Evolutionary conservation across 2,888 invertebrate species (phyloP), one percentile per base, ranked within the genome.

Genomic region (Busseola fusca): DNA sequence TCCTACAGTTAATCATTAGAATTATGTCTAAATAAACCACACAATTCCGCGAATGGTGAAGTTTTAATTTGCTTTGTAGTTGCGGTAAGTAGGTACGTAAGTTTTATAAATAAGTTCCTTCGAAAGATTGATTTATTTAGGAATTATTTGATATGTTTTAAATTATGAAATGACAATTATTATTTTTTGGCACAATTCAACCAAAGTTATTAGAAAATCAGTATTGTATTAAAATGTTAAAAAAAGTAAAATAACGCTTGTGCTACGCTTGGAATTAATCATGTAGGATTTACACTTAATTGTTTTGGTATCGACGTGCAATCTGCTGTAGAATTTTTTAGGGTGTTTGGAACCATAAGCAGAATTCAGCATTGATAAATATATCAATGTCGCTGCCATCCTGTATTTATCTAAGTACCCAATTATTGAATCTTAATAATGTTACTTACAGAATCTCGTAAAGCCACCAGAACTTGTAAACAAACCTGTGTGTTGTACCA

Each of bases 151-250:
- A 67, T 59, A 45, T 21, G 63, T 67, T 74, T 76, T 71, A 72
- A 76, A 77, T 80, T 69, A 80, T 73, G 21, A 37, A 78, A 67
- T 52, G 18, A n/a, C 58, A 56, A 60, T 68, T 59, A 69, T 54
- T 72, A 71, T 73, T 76, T n/a, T 70, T 82, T 69, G 80, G 77
- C 82, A 80, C 64, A 50, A 67, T 76, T 64, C 69, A 65, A 85
- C 83, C 86, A 82, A 85, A 84, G 86, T 82, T 74, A 76, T 74
- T 72, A 68, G 60, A 30, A 75, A 78, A 68, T 56, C 82, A 83
- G 79, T 82, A 83, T 72, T 72, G 34, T 66, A 69, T 63, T 72
- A n/a, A 58, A 68, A 67, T 45, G 34, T 48, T 48, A 48, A 21
- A 50, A 10, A 50, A n/a, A 50, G 12, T 30, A 30, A 68, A 63